Conservation (phyloP, 2,797 vertebrate species). For the Pseudochirops corinnae region DNA sequence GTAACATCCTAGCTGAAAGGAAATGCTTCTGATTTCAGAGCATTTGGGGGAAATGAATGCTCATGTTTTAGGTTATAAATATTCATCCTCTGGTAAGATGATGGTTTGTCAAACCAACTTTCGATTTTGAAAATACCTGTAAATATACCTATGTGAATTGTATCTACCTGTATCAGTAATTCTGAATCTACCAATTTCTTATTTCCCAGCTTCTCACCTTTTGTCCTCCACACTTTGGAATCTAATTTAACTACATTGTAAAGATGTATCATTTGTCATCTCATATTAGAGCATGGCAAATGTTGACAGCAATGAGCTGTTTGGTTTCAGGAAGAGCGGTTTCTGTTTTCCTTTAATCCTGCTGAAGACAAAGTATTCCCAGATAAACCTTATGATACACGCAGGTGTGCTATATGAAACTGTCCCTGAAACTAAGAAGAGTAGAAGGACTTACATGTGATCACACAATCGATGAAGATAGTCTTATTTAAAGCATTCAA, state of each 20-base stretch:
- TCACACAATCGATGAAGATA: neutral
- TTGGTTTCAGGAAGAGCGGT: constrained; percentile 39
- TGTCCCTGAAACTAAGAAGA: constrained; percentile 13
- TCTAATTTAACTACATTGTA: neutral
- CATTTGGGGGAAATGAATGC: constrained; percentile 11
- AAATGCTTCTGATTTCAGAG: constrained; percentile 35
- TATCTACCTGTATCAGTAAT: neutral
- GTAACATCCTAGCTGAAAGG: neutral
- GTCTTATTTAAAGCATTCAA: constrained; percentile 1
- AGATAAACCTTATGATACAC: constrained; percentile 5
- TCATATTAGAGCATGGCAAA: neutral
- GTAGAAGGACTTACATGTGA: neutral
- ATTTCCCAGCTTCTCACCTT: constrained; percentile 32
- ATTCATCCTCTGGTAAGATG: constrained; percentile 8
- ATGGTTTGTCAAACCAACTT: constrained; percentile 28
- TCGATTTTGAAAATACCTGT: neutral
- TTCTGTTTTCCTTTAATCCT: constrained; percentile 23
- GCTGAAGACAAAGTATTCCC: constrained; percentile 20
- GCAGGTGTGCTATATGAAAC: constrained; percentile 5
- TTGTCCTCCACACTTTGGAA: constrained; percentile 35
- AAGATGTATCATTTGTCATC: neutral
- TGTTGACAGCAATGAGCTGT: constrained; percentile 33
- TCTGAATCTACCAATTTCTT: constrained; percentile 3
- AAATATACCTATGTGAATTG: constrained; percentile 14
- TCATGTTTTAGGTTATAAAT: constrained; percentile 12